Evolutionary conservation across 1,140 invertebrate species (phyloP), one percentile per base, ranked within the genome.

Genomic region (Pachyrhynchus sulphureomaculatus): DNA sequence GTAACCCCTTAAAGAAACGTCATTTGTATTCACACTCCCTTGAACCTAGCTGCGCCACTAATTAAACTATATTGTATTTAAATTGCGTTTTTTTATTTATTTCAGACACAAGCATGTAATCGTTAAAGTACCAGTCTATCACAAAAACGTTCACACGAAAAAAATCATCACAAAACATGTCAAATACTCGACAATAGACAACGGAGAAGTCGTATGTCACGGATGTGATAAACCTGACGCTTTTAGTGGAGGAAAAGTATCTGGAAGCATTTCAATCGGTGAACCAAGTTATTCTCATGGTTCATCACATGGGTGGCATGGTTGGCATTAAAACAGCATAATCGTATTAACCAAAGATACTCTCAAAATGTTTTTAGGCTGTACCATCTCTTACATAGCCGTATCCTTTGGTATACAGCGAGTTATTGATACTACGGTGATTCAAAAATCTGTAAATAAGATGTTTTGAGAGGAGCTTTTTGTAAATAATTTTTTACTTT

Each of bases 141-240:
- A 55, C 52, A 62, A 37, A 13, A 62, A 62, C 44, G 60, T 62
- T n/a, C 60, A 62, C 34, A 52, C 49, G n/a, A 62, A 62, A 24
- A 62, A 62, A 49, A 62, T 62, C 33, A 36, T 62, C 34, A 62
- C 60, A 15, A 62, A 62, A 42, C 60, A 62, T 15, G 41, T 62
- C 10, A 62, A 36, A 44, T 23, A 33, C 17, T 17, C 36, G 10
- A 42, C 48, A 3, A 20, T 33, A 0, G 60, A 62, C 23, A 52
- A 62, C 21, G 60, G 60, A 1, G 60, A 62, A 18, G 60, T 62
- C 8, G 60, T 62, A 5, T 48, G 60, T 23, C 23, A 56, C 15
- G 60, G 60, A 18, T 41, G 60, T 23, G 60, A 55, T 37, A 33
- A 44, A 0, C 52, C 44, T 3, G 60, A 62, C 21, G 60, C 33